phyloP scores from a whole-genome alignment of 2,797 vertebrate genomes.

The Helostoma temminkii region DNA sequence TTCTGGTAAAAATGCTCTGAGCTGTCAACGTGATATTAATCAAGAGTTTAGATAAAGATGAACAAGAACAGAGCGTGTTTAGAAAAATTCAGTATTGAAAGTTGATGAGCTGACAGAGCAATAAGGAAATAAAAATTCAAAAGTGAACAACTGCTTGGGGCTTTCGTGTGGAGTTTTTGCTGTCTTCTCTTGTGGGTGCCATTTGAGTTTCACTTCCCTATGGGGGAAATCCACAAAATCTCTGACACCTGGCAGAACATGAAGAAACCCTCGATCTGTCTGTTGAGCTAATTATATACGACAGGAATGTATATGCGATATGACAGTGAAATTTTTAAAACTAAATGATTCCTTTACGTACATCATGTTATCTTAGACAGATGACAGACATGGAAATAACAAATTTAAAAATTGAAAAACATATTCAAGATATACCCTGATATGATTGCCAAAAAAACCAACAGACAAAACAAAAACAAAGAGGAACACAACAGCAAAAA shows the following conservation, averaged over 20 bases:
- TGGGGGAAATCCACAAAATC: conserved; percentile 63
- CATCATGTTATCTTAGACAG: neutral
- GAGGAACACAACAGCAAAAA: conserved; percentile 62
- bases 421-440: conserved; percentile 60
- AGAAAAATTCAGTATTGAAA: conserved; percentile 30
- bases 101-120: conserved; percentile 39
- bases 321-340: neutral
- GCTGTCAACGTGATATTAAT: conserved; percentile 47
- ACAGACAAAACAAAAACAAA: conserved; percentile 19
- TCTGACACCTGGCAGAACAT: conserved; percentile 43
- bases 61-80: neutral
- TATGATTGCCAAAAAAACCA: conserved; percentile 74
- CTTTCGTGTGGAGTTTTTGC: conserved; percentile 68
- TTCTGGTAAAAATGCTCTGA: conserved; percentile 66
- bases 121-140: conserved; percentile 44
- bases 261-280: neutral
- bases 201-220: conserved; percentile 71
- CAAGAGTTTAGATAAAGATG: conserved; percentile 18
- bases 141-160: conserved; percentile 45
- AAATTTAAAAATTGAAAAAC: too few relatives aligned
- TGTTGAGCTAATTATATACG: neutral
- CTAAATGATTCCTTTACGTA: conserved; percentile 3
- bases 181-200: conserved; percentile 36
- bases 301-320: neutral
- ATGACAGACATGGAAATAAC: conserved; percentile 2